phyloP scores from a whole-genome alignment of 2,888 invertebrate genomes.

The Agrenia bidenticulata region DNA sequence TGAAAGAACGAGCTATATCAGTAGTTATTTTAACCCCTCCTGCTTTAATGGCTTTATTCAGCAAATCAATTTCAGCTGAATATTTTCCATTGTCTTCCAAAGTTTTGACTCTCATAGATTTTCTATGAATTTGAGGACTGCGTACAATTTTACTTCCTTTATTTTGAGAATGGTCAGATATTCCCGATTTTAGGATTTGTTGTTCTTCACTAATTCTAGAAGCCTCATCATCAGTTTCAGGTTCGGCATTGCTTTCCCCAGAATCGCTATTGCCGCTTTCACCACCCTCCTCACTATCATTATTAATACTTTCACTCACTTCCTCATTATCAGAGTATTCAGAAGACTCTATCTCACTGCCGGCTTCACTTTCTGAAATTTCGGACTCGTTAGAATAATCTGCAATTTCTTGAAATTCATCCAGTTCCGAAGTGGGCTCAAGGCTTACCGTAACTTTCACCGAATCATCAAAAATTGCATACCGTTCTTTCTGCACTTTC shows the following conservation, averaged over 20 bases:
- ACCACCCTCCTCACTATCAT: not conserved
- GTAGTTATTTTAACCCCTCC: too few relatives aligned
- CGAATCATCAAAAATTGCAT: constrained; percentile 11
- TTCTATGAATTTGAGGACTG: too few relatives aligned
- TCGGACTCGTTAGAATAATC: not conserved
- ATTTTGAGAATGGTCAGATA: too few relatives aligned
- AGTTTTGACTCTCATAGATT: too few relatives aligned
- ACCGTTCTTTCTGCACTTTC: constrained; percentile 28
- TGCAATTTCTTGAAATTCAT: not conserved
- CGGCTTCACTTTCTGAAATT: not conserved
- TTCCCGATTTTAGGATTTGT: not conserved
- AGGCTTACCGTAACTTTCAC: constrained; percentile 31
- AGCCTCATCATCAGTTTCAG: not conserved
- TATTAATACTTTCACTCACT: not conserved
- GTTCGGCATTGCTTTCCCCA: not conserved
- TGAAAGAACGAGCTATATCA: too few relatives aligned
- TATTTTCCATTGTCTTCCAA: too few relatives aligned
- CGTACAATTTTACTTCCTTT: too few relatives aligned
- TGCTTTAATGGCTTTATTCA: too few relatives aligned
- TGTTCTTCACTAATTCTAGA: not conserved
- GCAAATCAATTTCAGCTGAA: too few relatives aligned
- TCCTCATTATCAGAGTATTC: not conserved
- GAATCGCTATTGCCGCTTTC: not conserved
- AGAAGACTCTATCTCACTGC: not conserved
- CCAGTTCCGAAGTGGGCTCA: constrained; percentile 1